These are phyloP conservation scores for Paradisaea rubra DNA, from an alignment of 2,113 vertebrate species.

Conservation along the genomic window DNA sequence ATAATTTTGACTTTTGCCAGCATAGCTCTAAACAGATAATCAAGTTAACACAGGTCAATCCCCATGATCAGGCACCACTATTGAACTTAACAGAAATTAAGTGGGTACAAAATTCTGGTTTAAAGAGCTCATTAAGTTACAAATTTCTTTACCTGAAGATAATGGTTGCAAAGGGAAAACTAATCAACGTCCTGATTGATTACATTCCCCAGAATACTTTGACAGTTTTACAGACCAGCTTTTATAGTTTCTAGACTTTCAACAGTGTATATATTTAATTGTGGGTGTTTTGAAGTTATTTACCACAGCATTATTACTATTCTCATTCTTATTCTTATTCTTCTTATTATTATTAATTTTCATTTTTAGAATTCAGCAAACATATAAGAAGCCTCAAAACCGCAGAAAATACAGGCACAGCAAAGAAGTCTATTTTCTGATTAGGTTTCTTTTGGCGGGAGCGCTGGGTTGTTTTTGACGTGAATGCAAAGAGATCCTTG, in stretches of 20 bases:
- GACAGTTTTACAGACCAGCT: background rate
- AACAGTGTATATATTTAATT: background rate
- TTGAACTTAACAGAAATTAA: background rate
- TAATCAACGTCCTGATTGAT: background rate
- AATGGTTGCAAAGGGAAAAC: background rate
- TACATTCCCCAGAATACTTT: background rate
- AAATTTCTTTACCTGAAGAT: background rate
- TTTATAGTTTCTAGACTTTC: background rate
- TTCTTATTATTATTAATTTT: background rate
- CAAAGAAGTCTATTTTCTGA: background rate
- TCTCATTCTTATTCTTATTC: background rate
- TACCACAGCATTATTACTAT: background rate
- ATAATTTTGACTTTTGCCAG: background rate
- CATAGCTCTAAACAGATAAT: background rate
- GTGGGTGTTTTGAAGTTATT: background rate
- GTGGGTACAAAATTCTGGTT: background rate
- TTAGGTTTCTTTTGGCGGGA: fast-evolving
- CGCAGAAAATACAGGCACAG: background rate
- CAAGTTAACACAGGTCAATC: fast-evolving
- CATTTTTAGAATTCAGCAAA: background rate
- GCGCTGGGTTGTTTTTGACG: background rate
- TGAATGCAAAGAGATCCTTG: background rate
- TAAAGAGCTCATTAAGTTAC: background rate
- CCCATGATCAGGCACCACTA: background rate
- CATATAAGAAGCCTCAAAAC: background rate